These are phyloP conservation scores for Platorchestia sp. DNA, from an alignment of 1,140 invertebrate species.

Conservation along the genomic window DNA sequence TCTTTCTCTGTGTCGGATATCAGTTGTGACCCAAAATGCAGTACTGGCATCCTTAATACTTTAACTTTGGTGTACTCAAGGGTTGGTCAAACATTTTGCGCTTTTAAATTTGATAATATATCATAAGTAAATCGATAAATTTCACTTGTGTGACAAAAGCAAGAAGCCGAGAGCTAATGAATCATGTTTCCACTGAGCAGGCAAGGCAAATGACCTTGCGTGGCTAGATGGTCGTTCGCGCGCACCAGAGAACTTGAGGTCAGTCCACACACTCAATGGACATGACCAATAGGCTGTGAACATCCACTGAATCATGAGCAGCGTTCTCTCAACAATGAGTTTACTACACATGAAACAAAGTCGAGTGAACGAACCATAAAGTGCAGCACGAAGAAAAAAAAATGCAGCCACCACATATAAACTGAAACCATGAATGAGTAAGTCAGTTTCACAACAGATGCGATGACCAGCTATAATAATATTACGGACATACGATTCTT, in stretches of 20 bases:
- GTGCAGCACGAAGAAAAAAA: not conserved
- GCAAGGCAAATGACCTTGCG: not conserved
- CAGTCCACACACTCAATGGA: not conserved
- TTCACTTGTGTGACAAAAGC: not conserved
- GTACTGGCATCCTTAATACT: not conserved
- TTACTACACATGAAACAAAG: not conserved
- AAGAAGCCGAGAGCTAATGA: not conserved
- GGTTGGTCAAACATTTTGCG: not conserved
- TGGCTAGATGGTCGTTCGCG: not conserved
- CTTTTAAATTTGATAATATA: not conserved
- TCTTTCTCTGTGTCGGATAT: not conserved
- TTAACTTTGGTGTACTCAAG: not conserved
- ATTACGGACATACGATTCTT: not conserved
- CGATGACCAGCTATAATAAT: not conserved
- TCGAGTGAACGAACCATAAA: not conserved
- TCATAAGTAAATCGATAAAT: not conserved
- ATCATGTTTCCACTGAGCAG: not conserved
- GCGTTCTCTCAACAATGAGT: not conserved
- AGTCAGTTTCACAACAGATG: not conserved
- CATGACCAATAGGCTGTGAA: not conserved
- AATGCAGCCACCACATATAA: not conserved
- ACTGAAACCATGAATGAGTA: not conserved
- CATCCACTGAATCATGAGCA: not conserved
- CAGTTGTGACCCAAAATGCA: not conserved
- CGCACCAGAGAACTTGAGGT: not conserved